Percentiles rank a stretch among this genome's conserved stretches.
phyloP scores from a whole-genome alignment of 2,113 vertebrate genomes.

The Tetraodon nigroviridis region DNA sequence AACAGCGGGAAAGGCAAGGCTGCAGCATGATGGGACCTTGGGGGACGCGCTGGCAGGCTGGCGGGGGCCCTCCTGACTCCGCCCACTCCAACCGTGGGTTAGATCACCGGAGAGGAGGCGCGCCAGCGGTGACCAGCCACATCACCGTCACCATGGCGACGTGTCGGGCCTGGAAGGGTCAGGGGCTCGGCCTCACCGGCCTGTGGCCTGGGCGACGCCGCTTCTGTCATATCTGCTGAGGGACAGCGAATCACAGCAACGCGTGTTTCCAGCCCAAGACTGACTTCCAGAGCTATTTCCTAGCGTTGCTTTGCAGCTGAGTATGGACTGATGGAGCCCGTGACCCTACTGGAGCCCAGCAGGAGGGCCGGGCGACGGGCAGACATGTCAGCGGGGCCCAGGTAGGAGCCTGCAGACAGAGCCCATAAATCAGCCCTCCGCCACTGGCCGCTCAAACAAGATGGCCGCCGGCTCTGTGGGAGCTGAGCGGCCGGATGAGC shows the following conservation, averaged over 20 bases:
- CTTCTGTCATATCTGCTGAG: too few species aligned
- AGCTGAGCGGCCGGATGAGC: slow-evolving; percentile 61
- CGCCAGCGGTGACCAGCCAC: too few species aligned
- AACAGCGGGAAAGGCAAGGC: background rate
- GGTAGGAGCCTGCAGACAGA: slow-evolving; percentile 63
- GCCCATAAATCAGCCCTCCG: slow-evolving; percentile 69
- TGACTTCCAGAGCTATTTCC: background rate
- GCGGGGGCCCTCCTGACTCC: slow-evolving; percentile 10
- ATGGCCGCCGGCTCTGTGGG: slow-evolving; percentile 61
- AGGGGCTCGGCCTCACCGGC: too few species aligned
- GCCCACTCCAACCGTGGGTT: slow-evolving; percentile 20
- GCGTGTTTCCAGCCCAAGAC: too few species aligned
- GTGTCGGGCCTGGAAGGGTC: too few species aligned
- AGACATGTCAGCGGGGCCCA: slow-evolving; percentile 58
- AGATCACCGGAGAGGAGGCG: slow-evolving; percentile 41
- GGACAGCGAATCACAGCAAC: too few species aligned
- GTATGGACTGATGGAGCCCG: slow-evolving; percentile 32
- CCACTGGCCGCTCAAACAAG: slow-evolving; percentile 60
- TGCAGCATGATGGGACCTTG: background rate
- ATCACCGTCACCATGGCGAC: too few species aligned
- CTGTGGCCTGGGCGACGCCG: too few species aligned
- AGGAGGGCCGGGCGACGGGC: slow-evolving; percentile 55
- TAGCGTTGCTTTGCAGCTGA: slow-evolving; percentile 6
- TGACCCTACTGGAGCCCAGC: slow-evolving; percentile 56
- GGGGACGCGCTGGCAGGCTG: slow-evolving; percentile 1